Percentiles rank a stretch among this genome's conserved stretches.
These are phyloP conservation scores for Cyphomyrmex costatus DNA, from an alignment of 1,140 invertebrate genomes.

Conservation along the genomic window DNA sequence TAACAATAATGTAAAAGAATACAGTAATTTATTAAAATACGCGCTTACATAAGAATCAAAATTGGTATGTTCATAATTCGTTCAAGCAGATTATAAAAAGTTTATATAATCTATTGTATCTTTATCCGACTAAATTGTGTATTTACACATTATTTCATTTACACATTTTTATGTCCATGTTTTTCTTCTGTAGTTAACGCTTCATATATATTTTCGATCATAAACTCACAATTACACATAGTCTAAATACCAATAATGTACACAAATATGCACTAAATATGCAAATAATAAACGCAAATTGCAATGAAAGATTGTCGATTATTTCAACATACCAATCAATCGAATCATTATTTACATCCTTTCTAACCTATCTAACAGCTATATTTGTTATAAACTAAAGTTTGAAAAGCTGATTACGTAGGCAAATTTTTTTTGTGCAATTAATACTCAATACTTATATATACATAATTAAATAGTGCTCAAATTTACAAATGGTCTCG, in stretches of 20 bases:
- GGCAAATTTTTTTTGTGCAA: constrained; percentile 24
- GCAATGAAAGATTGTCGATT: neutral
- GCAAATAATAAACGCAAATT: constrained; percentile 25
- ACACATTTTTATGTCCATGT: constrained; percentile 21
- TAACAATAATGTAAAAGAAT: constrained; percentile 78
- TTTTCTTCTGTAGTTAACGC: constrained; percentile 3
- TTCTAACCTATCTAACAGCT: constrained; percentile 13
- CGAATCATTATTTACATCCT: constrained; percentile 1
- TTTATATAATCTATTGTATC: constrained; percentile 53
- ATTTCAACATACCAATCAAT: neutral
- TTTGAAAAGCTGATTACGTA: neutral
- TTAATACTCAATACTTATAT: constrained; percentile 17
- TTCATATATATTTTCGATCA: constrained; percentile 21
- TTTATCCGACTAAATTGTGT: constrained; percentile 48
- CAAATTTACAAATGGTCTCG: constrained; percentile 25
- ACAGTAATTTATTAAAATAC: constrained; percentile 82
- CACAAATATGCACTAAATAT: neutral
- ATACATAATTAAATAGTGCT: neutral
- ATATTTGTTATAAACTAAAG: constrained; percentile 8
- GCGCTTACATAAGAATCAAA: constrained; percentile 47
- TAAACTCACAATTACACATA: constrained; percentile 12
- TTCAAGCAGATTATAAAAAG: constrained; percentile 56
- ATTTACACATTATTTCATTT: constrained; percentile 57
- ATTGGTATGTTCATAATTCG: constrained; percentile 18
- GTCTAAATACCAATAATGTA: constrained; percentile 4